Percentiles rank a stretch among this genome's conserved stretches.
Conservation (phyloP, 37 sponge, comb jelly and placozoan genomes). For the Crambe crambe region DNA sequence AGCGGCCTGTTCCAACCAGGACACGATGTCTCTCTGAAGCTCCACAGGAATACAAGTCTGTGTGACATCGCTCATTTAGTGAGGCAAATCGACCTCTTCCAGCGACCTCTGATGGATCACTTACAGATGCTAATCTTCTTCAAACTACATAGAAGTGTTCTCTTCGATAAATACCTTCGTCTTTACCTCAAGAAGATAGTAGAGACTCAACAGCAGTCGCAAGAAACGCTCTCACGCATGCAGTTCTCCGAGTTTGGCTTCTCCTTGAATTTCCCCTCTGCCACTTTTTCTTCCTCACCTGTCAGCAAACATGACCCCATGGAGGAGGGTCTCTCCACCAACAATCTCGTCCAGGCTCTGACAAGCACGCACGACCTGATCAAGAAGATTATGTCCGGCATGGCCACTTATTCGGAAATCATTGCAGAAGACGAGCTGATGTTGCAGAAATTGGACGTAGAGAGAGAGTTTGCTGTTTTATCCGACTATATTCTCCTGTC, state of each 20-base stretch:
- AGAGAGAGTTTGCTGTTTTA: conserved; percentile 38
- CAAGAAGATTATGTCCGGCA: conserved; percentile 44
- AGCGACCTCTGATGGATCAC: conserved; percentile 21
- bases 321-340: neutral
- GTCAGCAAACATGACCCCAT: neutral
- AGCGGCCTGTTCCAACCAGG: conserved; percentile 38
- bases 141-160: conserved; percentile 56
- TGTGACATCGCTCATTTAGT: conserved; percentile 8
- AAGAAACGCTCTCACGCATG: neutral
- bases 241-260: neutral
- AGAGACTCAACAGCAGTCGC: neutral
- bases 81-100: conserved; percentile 18
- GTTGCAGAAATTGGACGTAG: conserved; percentile 46
- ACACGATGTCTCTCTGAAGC: conserved; percentile 14
- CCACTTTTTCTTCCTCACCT: neutral
- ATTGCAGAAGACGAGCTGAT: conserved; percentile 41
- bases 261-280: neutral
- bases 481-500: neutral
- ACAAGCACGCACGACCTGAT: conserved; percentile 16
- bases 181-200: conserved; percentile 23
- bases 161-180: conserved; percentile 67
- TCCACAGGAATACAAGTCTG: conserved; percentile 20
- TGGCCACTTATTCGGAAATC: conserved; percentile 58
- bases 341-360: neutral
- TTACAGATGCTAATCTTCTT: conserved; percentile 64